Base-by-base conservation (phyloP, 92 coral and sea anemone species). In the Porites divaricata region DNA sequence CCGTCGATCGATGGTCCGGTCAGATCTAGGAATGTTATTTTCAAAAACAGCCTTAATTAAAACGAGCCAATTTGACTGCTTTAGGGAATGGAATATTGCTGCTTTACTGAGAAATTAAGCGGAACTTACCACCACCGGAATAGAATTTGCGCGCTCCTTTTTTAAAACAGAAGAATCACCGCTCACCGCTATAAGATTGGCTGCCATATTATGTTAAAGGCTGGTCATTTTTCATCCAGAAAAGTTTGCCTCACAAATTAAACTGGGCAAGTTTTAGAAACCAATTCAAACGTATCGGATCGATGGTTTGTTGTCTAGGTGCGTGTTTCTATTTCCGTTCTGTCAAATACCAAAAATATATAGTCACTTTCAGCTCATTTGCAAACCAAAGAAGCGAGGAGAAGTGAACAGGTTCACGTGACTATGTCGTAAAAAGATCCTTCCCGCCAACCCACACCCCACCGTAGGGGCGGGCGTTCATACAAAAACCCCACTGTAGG, bases 311-410 rank as follows among this genome's bases (percentile, higher is more conserved):
- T 72, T 62, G 49, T 15, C 56, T 23, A 62, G n/a, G n/a, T 7
- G 79, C 86, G 41, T 82, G 79, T 72, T 72, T 82, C 17, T 51
- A 63, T 82, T 82, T 82, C 86, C 86, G 86, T 24, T 82, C 86
- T 59, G 73, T 82, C 86, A 72, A 82, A 82, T 82, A 61, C 86
- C 86, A 61, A 53, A 24, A 35, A 17, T 10, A 80, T 26, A 2
- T 26, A 67, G 24, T 80, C 85, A 80, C 63, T 78, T 49, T 64
- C 56, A 17, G 66, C 16, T 64, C 41, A 35, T 58, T 48, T 10
- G 71, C 75, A 75, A 8, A 25, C 79, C 25, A 75, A 75, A 35
- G 51, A 17, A 2, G 8, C 58, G n/a, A 11, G 74, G 53, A 49
- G n/a, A 41, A 14, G 16, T 22, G 48, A 25, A 72, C 62, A 10